These are phyloP conservation scores for Ginglymostoma cirratum DNA, from an alignment of 2,113 vertebrate species.

Conservation along the genomic window DNA sequence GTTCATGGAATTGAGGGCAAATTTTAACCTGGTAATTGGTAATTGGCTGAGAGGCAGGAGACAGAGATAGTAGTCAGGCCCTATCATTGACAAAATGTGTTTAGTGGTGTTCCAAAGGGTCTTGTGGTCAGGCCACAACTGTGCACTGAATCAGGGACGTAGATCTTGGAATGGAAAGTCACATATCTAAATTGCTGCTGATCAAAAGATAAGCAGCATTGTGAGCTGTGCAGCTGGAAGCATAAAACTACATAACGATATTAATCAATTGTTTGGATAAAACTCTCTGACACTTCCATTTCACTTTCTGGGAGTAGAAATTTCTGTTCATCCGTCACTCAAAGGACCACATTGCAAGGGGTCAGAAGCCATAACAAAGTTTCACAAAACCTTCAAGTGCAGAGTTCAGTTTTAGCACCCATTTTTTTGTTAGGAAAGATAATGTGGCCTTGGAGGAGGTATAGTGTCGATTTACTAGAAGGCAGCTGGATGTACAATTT, in stretches of 20 bases:
- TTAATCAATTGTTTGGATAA: background rate
- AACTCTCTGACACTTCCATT: no score
- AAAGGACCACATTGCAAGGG: no score
- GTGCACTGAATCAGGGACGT: background rate
- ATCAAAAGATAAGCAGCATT: background rate
- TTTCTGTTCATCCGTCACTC: no score
- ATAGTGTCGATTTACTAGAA: no score
- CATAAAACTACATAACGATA: background rate
- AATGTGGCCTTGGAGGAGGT: no score
- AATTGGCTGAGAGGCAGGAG: background rate
- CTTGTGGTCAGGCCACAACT: background rate
- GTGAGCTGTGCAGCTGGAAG: no score
- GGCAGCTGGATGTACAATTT: no score
- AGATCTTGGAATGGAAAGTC: background rate
- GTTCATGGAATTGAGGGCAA: background rate
- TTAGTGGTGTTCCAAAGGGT: background rate
- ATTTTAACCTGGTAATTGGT: background rate
- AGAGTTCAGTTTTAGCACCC: no score
- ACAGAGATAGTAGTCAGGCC: background rate
- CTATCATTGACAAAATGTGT: background rate
- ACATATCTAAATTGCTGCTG: background rate
- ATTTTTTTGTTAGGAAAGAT: no score
- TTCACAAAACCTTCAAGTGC: no score
- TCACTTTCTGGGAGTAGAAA: no score
- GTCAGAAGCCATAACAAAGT: no score